Conservation (phyloP, 1,140 invertebrate species). For the Chironomus tepperi region DNA sequence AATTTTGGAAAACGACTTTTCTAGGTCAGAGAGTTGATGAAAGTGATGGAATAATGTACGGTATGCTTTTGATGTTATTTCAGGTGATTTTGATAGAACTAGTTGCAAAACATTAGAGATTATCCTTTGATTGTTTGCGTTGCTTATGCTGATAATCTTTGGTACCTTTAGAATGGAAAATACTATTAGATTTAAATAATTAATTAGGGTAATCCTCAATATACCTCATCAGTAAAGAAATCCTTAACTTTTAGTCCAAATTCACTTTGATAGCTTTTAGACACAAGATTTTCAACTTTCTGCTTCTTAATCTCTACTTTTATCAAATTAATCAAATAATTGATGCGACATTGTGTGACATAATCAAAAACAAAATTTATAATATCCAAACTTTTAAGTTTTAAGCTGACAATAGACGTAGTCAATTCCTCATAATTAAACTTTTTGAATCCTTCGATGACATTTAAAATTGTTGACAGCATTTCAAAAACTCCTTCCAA, state of each 20-base stretch:
- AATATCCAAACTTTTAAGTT: background rate
- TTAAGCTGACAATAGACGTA: background rate
- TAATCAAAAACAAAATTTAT: background rate
- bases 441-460: background rate
- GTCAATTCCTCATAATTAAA: too few species aligned
- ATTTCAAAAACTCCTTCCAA: background rate
- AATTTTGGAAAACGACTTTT: background rate
- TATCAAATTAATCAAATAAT: too few species aligned
- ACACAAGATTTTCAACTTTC: too few species aligned
- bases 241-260: too few species aligned
- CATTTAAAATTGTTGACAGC: background rate
- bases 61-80: constrained; percentile 4
- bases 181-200: too few species aligned
- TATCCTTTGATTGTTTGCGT: too few species aligned
- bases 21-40: background rate
- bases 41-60: background rate
- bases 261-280: too few species aligned
- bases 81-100: background rate
- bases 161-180: too few species aligned
- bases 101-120: background rate
- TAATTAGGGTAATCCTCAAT: too few species aligned
- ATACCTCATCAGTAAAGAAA: too few species aligned
- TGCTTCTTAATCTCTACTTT: too few species aligned
- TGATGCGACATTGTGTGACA: background rate
- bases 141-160: too few species aligned